Evolutionary conservation across 2,113 vertebrate species (phyloP), one percentile per base, ranked within the genome.

Genomic region (Saimiri boliviensis): DNA sequence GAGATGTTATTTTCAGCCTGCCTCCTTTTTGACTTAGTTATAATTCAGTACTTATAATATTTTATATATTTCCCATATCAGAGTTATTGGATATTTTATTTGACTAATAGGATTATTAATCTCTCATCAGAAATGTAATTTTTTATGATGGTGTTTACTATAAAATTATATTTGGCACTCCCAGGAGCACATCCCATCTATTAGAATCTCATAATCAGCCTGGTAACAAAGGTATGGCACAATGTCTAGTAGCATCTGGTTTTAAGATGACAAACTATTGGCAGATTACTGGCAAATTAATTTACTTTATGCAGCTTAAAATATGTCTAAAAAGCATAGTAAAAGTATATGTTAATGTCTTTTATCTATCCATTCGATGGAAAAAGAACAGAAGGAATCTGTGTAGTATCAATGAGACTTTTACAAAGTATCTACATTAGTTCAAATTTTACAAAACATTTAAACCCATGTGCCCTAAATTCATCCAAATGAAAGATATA

Each of bases 1-100:
- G 49, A 45, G 73, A 76, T 88, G 49, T 66, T 94, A 71, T 97
- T 95, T 47, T 77, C 94, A 13, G 81, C 73, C 60, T 9, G 27
- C 63, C 82, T 88, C 56, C 21, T 83, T 71, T 95, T 37, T 89
- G 21, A 70, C 85, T 89, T 89, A 47, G 71, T 87, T 68, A 84
- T 23, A 89, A 54, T 63, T 14, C 11, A 58, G 32, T 42, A 83
- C n/a, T 79, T 60, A 30, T 0, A 37, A 47, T 63, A 8, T 86
- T 45, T 86, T 58, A 77, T 13, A 52, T 2, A 47, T 4, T 56
- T 52, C 79, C 8, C 9, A 13, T 4, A n/a, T 89, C 86, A 86
- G 42, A 83, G 21, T 5, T 82, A 13, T 54, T 45, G 27, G 35
- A 86, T 47, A 68, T 73, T 49, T 73, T 32, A 47, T 73, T 12